Conservation (phyloP, 2,797 vertebrate genomes). For the Geotrypetes seraphini region DNA sequence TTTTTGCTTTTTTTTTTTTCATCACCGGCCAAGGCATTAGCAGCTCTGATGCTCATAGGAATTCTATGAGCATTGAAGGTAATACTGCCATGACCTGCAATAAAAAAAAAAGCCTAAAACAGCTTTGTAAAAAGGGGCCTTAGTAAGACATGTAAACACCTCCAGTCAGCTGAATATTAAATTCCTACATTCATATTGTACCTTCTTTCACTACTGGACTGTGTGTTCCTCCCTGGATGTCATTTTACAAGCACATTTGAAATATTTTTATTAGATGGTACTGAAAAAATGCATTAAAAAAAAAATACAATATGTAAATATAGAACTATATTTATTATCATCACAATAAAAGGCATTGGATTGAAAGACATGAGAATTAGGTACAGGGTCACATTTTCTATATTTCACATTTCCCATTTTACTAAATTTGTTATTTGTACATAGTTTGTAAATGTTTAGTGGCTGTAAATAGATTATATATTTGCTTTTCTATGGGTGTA, state of each 20-base stretch:
- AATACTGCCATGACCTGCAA: too few species aligned
- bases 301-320: constrained; percentile 65
- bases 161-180: constrained; percentile 25
- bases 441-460: constrained; percentile 63
- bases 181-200: constrained; percentile 30
- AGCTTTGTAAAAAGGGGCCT: too few species aligned
- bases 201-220: constrained; percentile 28
- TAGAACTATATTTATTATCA: constrained; percentile 72
- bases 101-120: too few species aligned
- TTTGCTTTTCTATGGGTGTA: constrained; percentile 58
- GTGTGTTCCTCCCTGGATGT: too few species aligned
- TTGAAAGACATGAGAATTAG: constrained; percentile 44
- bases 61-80: too few species aligned
- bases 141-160: too few species aligned
- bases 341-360: constrained; percentile 47
- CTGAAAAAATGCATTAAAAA: constrained; percentile 50
- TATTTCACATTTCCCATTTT: constrained; percentile 44
- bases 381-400: constrained; percentile 52
- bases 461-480: constrained; percentile 62
- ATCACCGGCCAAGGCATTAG: too few species aligned
- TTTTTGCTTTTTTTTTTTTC: too few species aligned
- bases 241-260: constrained; percentile 61
- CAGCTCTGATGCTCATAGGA: too few species aligned
- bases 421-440: constrained; percentile 51
- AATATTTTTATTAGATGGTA: constrained; percentile 59